Conservation (phyloP, 2,888 invertebrate genomes). For the Drosophila mercatorum region DNA sequence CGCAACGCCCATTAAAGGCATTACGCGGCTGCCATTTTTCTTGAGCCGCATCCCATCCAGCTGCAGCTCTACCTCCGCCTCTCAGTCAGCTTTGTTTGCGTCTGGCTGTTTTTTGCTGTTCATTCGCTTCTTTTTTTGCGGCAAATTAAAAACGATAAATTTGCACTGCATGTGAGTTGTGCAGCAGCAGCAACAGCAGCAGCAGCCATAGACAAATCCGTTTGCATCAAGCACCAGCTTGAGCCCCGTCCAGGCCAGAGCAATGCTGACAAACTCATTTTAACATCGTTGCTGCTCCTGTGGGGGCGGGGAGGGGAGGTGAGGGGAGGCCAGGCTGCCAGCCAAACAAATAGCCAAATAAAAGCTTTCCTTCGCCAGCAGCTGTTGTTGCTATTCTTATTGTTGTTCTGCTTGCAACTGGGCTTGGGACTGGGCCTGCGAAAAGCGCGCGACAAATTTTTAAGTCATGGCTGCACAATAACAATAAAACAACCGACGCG, state of each 20-base stretch:
- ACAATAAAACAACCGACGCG: conserved; percentile 76
- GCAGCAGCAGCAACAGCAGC: conserved; percentile 31
- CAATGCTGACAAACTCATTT: conserved; percentile 46
- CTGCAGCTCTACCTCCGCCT: neutral
- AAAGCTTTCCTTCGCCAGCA: conserved; percentile 58
- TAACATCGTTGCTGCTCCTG: conserved; percentile 14
- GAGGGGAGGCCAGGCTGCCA: conserved; percentile 25
- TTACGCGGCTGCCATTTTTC: conserved; percentile 74
- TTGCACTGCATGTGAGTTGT: conserved; percentile 58
- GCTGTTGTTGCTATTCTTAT: conserved; percentile 24
- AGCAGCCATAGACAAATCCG: conserved; percentile 71
- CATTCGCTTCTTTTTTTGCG: conserved; percentile 57
- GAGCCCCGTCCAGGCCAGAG: conserved; percentile 35
- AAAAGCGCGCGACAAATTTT: conserved; percentile 72
- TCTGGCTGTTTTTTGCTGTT: conserved; percentile 37
- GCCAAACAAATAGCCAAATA: conserved; percentile 76
- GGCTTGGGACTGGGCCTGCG: conserved; percentile 26
- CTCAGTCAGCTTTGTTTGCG: neutral
- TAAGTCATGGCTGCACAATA: conserved; percentile 80
- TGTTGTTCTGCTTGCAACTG: conserved; percentile 25
- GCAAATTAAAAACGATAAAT: conserved; percentile 82
- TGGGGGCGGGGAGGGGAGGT: no score
- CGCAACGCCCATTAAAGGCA: conserved; percentile 76
- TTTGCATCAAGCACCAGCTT: conserved; percentile 58
- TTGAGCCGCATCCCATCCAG: conserved; percentile 27